Evolutionary conservation across 2,113 vertebrate species (phyloP).

Genomic region (Nymphicus hollandicus): DNA sequence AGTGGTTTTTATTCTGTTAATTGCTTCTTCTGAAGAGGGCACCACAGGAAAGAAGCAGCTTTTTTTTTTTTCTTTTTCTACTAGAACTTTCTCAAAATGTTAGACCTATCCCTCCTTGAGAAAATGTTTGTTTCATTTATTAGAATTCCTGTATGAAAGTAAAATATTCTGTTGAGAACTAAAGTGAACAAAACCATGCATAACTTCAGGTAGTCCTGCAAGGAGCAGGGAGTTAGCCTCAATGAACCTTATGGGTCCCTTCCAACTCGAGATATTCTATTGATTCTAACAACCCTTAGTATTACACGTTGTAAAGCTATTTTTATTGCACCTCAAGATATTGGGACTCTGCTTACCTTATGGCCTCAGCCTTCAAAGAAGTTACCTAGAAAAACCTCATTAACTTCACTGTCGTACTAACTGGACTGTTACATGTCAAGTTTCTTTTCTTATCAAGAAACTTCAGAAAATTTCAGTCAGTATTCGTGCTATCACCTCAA

Average conservation of each 20-base stretch:
- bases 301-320: background rate
- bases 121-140: background rate
- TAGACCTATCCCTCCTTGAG: background rate
- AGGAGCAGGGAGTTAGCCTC: background rate
- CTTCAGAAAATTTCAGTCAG: background rate
- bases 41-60: background rate
- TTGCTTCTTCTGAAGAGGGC: background rate
- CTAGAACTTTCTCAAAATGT: background rate
- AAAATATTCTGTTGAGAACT: background rate
- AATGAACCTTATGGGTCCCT: background rate
- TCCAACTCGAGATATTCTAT: background rate
- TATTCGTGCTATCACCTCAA: background rate
- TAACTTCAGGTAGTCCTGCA: background rate
- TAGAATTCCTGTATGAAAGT: background rate
- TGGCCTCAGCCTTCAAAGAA: fast-evolving
- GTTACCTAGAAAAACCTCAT: background rate
- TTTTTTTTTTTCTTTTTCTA: background rate
- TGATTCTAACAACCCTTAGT: background rate
- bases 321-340: background rate
- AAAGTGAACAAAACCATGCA: background rate
- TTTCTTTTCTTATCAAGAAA: background rate
- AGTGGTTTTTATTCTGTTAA: background rate
- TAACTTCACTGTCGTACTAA: background rate
- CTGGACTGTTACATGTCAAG: fast-evolving
- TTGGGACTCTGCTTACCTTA: background rate